A percentile compares a stretch with the other conserved stretches of the same genome.
phyloP scores from a whole-genome alignment of 2,797 vertebrate genomes.

The Garrulus glandarius region DNA sequence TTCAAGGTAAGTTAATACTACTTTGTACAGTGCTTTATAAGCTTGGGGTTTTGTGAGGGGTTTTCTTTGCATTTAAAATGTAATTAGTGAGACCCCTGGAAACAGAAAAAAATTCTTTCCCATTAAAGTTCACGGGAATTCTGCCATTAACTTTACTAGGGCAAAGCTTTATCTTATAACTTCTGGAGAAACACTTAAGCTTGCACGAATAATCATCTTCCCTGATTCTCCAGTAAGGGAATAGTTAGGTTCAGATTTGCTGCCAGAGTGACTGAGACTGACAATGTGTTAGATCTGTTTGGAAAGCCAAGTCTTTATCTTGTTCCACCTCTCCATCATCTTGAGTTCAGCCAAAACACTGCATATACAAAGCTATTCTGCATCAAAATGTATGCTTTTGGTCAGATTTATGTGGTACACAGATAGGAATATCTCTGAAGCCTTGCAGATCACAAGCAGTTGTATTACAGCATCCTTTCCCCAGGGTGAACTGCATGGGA shows the following conservation, averaged over 20 bases:
- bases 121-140: background rate
- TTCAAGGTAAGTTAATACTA: background rate
- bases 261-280: background rate
- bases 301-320: background rate
- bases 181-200: background rate
- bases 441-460: background rate
- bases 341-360: background rate
- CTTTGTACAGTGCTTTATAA: background rate
- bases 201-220: background rate
- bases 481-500: background rate
- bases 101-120: background rate
- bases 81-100: background rate
- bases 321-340: background rate
- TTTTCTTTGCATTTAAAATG: background rate
- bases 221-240: background rate
- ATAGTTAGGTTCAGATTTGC: background rate
- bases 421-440: background rate
- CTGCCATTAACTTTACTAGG: background rate
- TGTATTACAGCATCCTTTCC: background rate
- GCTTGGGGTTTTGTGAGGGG: accelerated
- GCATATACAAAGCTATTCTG: background rate
- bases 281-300: background rate
- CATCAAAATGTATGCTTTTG: background rate
- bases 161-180: background rate
- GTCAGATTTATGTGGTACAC: background rate